Base-by-base conservation (phyloP, 2,888 invertebrate species). In the Clostera curtula region DNA sequence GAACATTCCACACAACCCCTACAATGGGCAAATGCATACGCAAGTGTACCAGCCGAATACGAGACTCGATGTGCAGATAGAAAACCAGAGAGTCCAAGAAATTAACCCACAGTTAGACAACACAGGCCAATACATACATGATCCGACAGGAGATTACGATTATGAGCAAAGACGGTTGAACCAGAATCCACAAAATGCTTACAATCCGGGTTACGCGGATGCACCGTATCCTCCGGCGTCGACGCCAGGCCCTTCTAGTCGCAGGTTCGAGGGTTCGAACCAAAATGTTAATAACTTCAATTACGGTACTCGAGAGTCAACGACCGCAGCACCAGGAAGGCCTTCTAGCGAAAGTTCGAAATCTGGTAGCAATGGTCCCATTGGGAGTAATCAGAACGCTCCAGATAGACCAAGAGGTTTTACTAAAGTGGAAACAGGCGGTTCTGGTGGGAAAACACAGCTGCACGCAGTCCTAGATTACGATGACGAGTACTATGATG, bases 401-500 rank as follows among this genome's bases (percentile, higher is more conserved):
- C 83, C 86, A 1, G 82, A 86, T 29, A 77, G 87, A 36, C 87
- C 88, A 15, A 87, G 89, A 2, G 88, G 88, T 3, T 90, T 87
- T 56, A 90, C 89, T 7, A 86, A 88, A 50, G 90, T 90, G 20
- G 82, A 83, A 51, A 60, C 70, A 3, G 87, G 87, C 36, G 80
- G 85, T 1, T 77, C 72, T 33, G 89, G 76, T 50, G 75, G 80
- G 8, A 88, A 88, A 57, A 89, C 89, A 1, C 89, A 90, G 46
- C 70, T 91, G 32, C 91, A 91, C 62, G 90, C 91, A 3, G 88
- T 91, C 11, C 79, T 91, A 25, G 91, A 92, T 61, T 91, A 91
- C 51, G 90, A 62, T 7, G 61, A 90, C 46, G 86, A 74, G 20
- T 87, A 89, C 50, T 88, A 89, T 31, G 90, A 90, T 44, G 88